These are phyloP conservation scores for Pyrgilauda ruficollis DNA, from an alignment of 2,113 vertebrate species.

Conservation along the genomic window DNA sequence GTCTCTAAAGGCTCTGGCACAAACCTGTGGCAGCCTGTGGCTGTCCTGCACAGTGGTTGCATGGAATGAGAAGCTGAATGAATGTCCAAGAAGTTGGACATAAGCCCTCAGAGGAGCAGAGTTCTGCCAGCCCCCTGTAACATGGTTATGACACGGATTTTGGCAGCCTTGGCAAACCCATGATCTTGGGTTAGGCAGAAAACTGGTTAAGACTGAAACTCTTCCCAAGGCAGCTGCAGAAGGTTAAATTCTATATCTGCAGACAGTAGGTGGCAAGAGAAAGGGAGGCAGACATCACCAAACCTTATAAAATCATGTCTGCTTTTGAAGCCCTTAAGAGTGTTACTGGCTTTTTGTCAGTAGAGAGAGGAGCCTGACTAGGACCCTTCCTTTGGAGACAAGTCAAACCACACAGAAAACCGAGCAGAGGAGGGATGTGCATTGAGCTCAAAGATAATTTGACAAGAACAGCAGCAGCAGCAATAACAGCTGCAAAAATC, in stretches of 20 bases:
- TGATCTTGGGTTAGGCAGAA: background rate
- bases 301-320: background rate
- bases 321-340: background rate
- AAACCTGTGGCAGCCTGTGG: background rate
- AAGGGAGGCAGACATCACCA: background rate
- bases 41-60: background rate
- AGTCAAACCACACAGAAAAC: background rate
- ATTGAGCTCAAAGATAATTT: background rate
- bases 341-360: background rate
- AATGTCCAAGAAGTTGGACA: background rate
- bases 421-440: background rate
- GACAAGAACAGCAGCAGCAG: background rate
- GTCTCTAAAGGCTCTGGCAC: background rate
- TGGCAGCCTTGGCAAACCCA: background rate
- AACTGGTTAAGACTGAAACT: background rate
- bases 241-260: background rate
- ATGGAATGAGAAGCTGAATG: background rate
- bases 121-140: background rate
- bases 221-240: background rate
- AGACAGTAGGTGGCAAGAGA: background rate
- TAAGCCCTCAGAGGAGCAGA: fast-evolving
- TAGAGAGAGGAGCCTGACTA: background rate
- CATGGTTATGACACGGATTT: fast-evolving
- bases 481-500: background rate
- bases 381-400: background rate